A percentile compares a stretch with the other conserved stretches of the same genome.
Evolutionary conservation across 2,888 invertebrate genomes (phyloP).

Genomic region (Drosophila suboccidentalis): DNA sequence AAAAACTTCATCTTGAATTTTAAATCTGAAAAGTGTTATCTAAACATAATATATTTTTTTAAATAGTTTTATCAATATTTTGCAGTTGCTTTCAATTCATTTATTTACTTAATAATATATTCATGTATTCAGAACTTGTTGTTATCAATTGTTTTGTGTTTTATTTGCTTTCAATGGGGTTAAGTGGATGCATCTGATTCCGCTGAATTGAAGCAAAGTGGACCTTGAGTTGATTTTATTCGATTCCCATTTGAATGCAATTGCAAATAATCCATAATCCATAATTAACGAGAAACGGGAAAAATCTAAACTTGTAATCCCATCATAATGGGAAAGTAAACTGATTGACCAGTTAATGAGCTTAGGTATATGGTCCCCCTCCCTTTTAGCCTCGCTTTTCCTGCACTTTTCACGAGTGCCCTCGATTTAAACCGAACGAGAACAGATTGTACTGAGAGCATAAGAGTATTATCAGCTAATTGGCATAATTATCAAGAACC

Average conservation of each 20-base stretch:
- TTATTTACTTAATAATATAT: too few relatives aligned
- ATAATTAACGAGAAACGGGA: slow-evolving; percentile 2
- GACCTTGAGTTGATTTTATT: too few relatives aligned
- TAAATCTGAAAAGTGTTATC: too few relatives aligned
- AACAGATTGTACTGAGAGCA: not conserved
- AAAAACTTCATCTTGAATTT: too few relatives aligned
- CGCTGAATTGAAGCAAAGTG: too few relatives aligned
- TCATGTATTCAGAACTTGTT: not conserved
- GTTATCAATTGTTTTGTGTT: too few relatives aligned
- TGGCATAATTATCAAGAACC: not conserved
- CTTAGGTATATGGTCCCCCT: not conserved
- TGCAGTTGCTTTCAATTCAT: too few relatives aligned
- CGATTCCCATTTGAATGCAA: slow-evolving; percentile 35
- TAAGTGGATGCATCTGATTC: slow-evolving; percentile 20
- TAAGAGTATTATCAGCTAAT: not conserved
- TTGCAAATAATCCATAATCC: slow-evolving; percentile 20
- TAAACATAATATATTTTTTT: too few relatives aligned
- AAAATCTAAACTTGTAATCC: slow-evolving; percentile 15
- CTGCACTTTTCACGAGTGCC: not conserved
- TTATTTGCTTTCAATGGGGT: not conserved
- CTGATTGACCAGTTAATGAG: slow-evolving; percentile 12
- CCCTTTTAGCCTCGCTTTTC: too few relatives aligned
- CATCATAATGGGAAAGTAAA: slow-evolving; percentile 11
- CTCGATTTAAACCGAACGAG: not conserved
- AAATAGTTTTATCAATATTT: too few relatives aligned